A percentile compares a stretch with the other conserved stretches of the same genome.
phyloP scores from a whole-genome alignment of 2,888 invertebrate genomes.

The Theristus sp. region DNA sequence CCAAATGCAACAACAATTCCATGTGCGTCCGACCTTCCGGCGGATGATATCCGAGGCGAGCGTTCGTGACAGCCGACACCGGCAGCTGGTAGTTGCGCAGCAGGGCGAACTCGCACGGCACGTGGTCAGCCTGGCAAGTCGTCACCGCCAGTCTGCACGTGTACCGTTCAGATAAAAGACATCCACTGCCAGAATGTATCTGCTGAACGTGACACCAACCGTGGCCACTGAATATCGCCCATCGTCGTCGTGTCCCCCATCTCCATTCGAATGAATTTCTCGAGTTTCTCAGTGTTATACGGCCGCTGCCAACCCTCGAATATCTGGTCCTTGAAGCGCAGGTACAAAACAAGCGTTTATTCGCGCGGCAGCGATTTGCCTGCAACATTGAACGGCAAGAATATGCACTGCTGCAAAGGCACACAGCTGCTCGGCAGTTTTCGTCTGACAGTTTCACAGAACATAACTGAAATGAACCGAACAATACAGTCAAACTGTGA shows the following conservation, averaged over 20 bases:
- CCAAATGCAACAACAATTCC: no score
- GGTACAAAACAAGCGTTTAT: slow-evolving; percentile 65
- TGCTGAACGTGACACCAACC: slow-evolving; percentile 32
- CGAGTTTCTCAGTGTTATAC: slow-evolving; percentile 65
- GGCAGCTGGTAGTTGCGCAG: slow-evolving; percentile 63
- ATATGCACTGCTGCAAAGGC: no score
- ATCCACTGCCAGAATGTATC: neutral
- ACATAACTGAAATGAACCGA: no score
- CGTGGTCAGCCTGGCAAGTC: slow-evolving; percentile 68
- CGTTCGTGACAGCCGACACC: slow-evolving; percentile 17
- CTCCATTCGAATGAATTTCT: slow-evolving; percentile 61
- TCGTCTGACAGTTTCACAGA: no score
- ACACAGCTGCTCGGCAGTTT: no score
- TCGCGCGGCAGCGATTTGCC: slow-evolving; percentile 42
- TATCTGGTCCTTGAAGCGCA: slow-evolving; percentile 76
- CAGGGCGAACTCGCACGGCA: slow-evolving; percentile 77
- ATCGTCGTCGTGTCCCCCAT: slow-evolving; percentile 67
- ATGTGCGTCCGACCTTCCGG: slow-evolving; percentile 17
- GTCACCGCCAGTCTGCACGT: slow-evolving; percentile 51
- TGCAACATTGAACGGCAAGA: slow-evolving; percentile 4
- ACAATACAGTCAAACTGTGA: no score
- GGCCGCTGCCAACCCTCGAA: slow-evolving; percentile 71
- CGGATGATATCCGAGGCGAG: slow-evolving; percentile 18
- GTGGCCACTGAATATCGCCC: slow-evolving; percentile 62
- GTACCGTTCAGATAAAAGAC: no score